phyloP scores from a whole-genome alignment of 2,797 vertebrate species.

The Loris lydekkerianus region DNA sequence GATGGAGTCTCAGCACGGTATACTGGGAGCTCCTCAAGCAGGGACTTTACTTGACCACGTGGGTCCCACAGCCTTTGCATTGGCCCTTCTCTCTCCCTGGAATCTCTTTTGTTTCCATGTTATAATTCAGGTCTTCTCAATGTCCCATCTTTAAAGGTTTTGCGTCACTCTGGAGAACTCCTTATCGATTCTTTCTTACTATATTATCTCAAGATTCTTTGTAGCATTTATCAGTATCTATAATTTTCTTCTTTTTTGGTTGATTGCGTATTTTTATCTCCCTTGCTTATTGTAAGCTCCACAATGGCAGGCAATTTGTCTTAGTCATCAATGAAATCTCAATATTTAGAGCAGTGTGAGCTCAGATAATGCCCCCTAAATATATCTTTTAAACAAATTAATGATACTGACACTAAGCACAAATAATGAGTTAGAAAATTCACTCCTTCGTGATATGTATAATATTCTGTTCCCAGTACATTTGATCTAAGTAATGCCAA shows the following conservation, averaged over 20 bases:
- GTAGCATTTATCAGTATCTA: neutral
- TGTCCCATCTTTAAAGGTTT: neutral
- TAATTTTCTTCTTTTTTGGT: slow-evolving; percentile 12
- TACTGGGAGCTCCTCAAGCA: no score
- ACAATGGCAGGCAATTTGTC: neutral
- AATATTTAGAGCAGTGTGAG: neutral
- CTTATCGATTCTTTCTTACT: neutral
- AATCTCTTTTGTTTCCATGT: neutral
- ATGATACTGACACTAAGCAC: neutral
- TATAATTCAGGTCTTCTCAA: neutral
- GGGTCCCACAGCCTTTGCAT: neutral
- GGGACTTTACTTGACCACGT: no score
- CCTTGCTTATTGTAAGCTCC: neutral
- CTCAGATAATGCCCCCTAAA: no score
- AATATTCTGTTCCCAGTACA: neutral
- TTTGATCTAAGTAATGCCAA: neutral
- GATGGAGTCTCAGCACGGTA: no score
- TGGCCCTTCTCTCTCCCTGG: neutral
- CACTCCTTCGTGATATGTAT: neutral
- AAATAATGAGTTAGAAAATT: neutral
- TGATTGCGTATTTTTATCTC: neutral
- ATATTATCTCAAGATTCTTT: neutral
- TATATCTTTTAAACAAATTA: neutral
- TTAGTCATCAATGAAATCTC: neutral
- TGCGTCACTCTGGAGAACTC: neutral